Base-by-base conservation (phyloP, 2,888 invertebrate species). In the Itoplectis maculator region DNA sequence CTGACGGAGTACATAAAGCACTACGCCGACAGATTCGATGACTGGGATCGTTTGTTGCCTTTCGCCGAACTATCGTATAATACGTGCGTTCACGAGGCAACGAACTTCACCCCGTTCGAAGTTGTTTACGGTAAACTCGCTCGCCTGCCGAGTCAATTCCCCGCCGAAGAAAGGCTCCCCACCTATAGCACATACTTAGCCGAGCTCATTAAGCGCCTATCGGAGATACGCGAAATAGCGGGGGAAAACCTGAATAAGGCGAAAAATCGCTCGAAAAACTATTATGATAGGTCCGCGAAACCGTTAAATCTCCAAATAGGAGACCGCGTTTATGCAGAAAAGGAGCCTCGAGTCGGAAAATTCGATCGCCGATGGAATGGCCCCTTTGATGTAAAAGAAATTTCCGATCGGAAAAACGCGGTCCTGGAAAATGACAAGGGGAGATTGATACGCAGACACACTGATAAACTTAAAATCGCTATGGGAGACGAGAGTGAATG, bases 41-140 rank as follows among this genome's bases (percentile, higher is more conserved):
- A 83, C 23, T 85, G 81, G 42, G 11, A 42, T 42, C 11, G 8
- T 7, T 42, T 42, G 11, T 7, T 11, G 9, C 42, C 7, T 42
- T 2, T 6, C 42, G 85, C 65, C 78, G 13, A 49, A 76, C 61
- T 84, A 9, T 79, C 81, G 0, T 81, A 80, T 45, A 82, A 82
- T n/a, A 82, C 76, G 0, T 47, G 63, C 13, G 59, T 82, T 4
- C 82, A 84, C 49, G 80, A 84, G 56, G 70, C 59, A 13, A 84
- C 81, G 2, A 54, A 65, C 1, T 82, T 73, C 18, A 65, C 80
- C 0, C 82, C 84, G 0, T 80, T 59, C 29, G 75, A 85, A 70
- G 15, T 84, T 29, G 23, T 84, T 5, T 81, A 80, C 11, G 81
- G 79, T 0, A 76, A 29, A 68, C 13, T 13, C 0, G 76, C 82